These are phyloP conservation scores for Epizoanthus stellaris DNA, from an alignment of 92 coral and sea anemone species.

Conservation along the genomic window DNA sequence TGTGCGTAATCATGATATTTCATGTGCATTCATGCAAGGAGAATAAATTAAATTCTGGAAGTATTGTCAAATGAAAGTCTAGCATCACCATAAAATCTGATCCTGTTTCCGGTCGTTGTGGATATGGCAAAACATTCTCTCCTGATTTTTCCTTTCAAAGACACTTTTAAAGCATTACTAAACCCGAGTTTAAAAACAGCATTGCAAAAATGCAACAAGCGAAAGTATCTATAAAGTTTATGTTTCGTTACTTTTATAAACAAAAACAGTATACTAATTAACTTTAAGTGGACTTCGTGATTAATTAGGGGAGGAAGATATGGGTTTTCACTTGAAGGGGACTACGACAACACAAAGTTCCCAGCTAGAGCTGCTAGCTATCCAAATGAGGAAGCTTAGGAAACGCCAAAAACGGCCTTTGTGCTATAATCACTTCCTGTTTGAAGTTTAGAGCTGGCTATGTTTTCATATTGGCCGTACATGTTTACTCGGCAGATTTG, in stretches of 20 bases:
- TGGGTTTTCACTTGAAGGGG: background rate
- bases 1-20: background rate
- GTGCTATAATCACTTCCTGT: constrained; percentile 29
- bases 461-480: constrained; percentile 32
- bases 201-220: background rate
- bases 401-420: constrained; percentile 27
- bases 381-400: background rate
- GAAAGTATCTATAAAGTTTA: background rate
- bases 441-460: background rate
- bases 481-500: constrained; percentile 3
- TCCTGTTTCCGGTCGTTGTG: background rate
- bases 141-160: background rate
- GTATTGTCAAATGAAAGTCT: constrained; percentile 6
- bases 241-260: constrained; percentile 1
- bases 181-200: no score
- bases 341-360: no score
- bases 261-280: constrained; percentile 21
- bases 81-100: background rate
- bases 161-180: no score
- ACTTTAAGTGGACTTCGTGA: constrained; percentile 9
- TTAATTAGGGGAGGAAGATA: background rate
- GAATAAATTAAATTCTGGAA: background rate
- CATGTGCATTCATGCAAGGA: constrained; percentile 4
- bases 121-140: background rate
- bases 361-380: background rate